Percentiles rank a stretch among this genome's conserved stretches.
These are phyloP conservation scores for Hippocampus guttulatus DNA, from an alignment of 2,113 vertebrate genomes.

Conservation along the genomic window DNA sequence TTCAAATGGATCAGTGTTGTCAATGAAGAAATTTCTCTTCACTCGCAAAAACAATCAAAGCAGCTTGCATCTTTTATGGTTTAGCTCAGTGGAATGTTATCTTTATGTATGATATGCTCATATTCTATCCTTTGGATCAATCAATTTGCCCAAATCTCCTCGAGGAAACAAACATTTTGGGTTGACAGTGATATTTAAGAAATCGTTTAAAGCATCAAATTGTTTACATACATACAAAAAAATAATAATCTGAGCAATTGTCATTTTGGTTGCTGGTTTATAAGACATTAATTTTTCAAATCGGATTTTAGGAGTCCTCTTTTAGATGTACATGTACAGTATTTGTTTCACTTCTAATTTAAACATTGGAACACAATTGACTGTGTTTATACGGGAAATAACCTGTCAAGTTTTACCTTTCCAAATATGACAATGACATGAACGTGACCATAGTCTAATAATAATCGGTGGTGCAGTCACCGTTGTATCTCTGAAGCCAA, in stretches of 20 bases:
- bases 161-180: neutral
- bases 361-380: neutral
- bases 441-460: slow-evolving; percentile 23
- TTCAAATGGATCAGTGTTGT: slow-evolving; percentile 21
- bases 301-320: neutral
- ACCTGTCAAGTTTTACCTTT: slow-evolving; percentile 9
- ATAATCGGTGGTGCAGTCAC: neutral
- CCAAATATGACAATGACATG: slow-evolving; percentile 24
- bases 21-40: slow-evolving; percentile 23
- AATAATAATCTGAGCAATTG: neutral
- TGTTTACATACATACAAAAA: neutral
- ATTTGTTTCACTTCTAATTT: neutral
- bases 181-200: neutral
- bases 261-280: neutral
- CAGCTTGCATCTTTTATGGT: neutral
- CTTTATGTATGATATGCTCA: neutral
- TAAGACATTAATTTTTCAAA: neutral
- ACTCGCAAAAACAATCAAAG: slow-evolving; percentile 12
- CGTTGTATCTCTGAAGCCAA: slow-evolving; percentile 1
- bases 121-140: neutral
- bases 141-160: neutral
- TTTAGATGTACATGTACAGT: neutral
- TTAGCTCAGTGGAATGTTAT: neutral
- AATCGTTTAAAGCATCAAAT: neutral
- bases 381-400: neutral